Evolutionary conservation across 92 coral and sea anemone species (phyloP).

Genomic region (Micromussa lordhowensis): DNA sequence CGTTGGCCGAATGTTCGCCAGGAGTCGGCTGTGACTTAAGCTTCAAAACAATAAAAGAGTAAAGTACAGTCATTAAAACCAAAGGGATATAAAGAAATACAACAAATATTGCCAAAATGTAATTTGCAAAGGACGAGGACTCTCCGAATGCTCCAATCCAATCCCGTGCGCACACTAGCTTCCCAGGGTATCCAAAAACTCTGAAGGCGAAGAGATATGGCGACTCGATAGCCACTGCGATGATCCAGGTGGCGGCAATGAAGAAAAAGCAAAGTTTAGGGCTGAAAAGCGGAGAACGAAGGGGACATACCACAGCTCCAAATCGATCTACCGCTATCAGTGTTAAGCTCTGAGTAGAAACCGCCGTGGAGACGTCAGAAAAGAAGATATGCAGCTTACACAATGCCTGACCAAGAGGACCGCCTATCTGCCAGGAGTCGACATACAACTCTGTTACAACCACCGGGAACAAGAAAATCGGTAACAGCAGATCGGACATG

Average conservation of each 20-base stretch:
- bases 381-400: not conserved
- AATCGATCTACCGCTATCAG: constrained; percentile 16
- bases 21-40: too few relatives aligned
- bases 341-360: not conserved
- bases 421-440: not conserved
- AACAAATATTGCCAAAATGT: not conserved
- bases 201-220: not conserved
- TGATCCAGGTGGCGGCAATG: not conserved
- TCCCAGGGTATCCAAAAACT: not conserved
- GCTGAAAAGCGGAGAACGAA: not conserved
- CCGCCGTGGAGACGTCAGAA: not conserved
- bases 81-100: not conserved
- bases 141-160: not conserved
- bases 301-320: constrained; percentile 4
- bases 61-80: not conserved
- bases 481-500: not conserved
- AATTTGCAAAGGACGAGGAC: not conserved
- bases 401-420: not conserved
- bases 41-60: too few relatives aligned
- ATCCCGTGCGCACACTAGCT: not conserved
- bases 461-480: not conserved
- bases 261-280: not conserved
- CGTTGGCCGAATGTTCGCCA: too few relatives aligned
- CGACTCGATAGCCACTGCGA: not conserved
- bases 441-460: not conserved